These are phyloP conservation scores for Hirtodrosophila cameraria DNA, from an alignment of 2,888 invertebrate genomes.

Conservation along the genomic window DNA sequence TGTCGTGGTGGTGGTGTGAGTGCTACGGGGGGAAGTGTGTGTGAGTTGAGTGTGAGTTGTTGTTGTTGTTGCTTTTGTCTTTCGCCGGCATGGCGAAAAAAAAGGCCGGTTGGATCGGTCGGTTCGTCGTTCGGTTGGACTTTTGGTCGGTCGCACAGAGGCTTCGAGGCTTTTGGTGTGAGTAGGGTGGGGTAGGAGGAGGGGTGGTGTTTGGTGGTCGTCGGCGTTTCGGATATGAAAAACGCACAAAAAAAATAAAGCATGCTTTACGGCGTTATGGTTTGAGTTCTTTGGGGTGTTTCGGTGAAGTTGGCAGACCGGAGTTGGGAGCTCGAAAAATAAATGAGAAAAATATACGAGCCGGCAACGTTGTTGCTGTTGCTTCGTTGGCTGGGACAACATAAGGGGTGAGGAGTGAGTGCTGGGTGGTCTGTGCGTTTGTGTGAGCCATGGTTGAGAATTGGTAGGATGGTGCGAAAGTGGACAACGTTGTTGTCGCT, in stretches of 20 bases:
- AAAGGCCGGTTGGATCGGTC: constrained; percentile 73
- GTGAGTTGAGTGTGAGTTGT: constrained; percentile 22
- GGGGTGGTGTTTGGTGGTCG: constrained; percentile 38
- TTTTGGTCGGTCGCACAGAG: constrained; percentile 16
- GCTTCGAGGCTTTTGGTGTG: constrained; percentile 12
- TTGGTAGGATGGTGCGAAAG: constrained; percentile 63
- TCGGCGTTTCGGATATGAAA: constrained; percentile 83
- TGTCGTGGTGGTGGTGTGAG: constrained; percentile 24
- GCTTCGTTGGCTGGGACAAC: constrained; percentile 66
- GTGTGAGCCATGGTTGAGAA: constrained; percentile 8
- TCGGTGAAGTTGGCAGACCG: constrained; percentile 46
- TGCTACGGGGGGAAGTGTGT: constrained; percentile 12
- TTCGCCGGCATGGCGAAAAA: constrained; percentile 73
- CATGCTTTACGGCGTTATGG: constrained; percentile 60
- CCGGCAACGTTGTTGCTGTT: constrained; percentile 74
- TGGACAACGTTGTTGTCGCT: constrained; percentile 79
- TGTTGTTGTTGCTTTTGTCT: constrained; percentile 64
- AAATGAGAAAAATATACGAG: constrained; percentile 80
- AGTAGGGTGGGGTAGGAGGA: constrained; percentile 5
- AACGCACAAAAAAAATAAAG: constrained; percentile 76
- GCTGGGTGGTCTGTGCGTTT: constrained; percentile 1
- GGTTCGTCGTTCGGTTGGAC: constrained; percentile 35
- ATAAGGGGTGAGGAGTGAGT: constrained; percentile 10
- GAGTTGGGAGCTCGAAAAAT: constrained; percentile 73
- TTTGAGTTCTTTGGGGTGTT: constrained; percentile 31